Conservation (phyloP, 92 coral and sea anemone species). For the Anthopleura xanthogrammica region DNA sequence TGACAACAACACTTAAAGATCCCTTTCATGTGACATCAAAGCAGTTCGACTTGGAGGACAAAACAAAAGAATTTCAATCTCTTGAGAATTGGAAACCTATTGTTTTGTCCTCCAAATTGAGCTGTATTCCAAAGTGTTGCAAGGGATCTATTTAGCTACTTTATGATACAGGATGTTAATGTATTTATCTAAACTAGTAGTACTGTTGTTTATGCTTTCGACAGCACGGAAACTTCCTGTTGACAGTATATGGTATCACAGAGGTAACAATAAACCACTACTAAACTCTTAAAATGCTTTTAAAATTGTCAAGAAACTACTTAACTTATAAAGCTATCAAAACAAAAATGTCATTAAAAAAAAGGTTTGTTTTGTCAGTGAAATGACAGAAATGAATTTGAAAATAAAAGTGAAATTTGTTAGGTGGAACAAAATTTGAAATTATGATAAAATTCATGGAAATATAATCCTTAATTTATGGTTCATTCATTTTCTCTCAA, state of each 20-base stretch:
- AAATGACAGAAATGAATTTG: background rate
- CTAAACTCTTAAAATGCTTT: background rate
- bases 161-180: background rate
- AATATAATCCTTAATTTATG: too few species aligned
- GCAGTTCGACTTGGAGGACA: too few species aligned
- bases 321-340: background rate
- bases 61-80: too few species aligned
- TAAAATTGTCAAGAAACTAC: background rate
- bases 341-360: background rate
- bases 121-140: too few species aligned
- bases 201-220: conserved; percentile 12
- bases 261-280: conserved; percentile 29
- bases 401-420: background rate
- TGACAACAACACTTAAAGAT: background rate
- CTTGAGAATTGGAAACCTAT: too few species aligned
- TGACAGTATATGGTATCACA: conserved; percentile 47
- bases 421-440: background rate
- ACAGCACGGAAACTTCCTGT: conserved; percentile 38
- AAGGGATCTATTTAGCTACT: background rate
- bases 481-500: too few species aligned
- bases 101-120: too few species aligned
- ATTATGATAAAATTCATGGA: background rate
- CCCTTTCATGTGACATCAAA: too few species aligned
- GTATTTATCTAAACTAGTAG: background rate
- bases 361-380: background rate